Conservation (phyloP, 2,888 invertebrate species). For the Drosophila cracens region DNA sequence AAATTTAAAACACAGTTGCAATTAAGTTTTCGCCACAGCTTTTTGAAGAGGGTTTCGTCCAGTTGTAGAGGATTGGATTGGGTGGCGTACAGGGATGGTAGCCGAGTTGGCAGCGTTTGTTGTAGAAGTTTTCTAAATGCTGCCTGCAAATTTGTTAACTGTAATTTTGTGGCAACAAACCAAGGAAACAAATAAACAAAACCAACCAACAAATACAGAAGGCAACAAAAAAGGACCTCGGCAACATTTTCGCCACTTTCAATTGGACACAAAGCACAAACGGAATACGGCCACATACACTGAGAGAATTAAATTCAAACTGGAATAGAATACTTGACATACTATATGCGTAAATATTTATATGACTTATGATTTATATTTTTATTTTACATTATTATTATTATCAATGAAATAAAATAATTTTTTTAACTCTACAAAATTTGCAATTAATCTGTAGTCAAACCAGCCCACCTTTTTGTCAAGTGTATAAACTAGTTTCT, state of each 20-base stretch:
- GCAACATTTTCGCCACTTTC: slow-evolving; percentile 37
- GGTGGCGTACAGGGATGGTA: background rate
- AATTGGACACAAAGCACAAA: slow-evolving; percentile 37
- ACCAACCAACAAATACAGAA: slow-evolving; percentile 24
- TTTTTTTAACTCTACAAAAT: background rate
- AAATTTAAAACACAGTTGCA: slow-evolving; percentile 34
- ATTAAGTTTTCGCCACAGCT: slow-evolving; percentile 41
- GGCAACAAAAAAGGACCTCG: slow-evolving; percentile 6
- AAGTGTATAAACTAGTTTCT: slow-evolving; percentile 35
- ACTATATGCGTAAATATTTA: background rate
- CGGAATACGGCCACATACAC: slow-evolving; percentile 27
- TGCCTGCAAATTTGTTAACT: slow-evolving; percentile 58
- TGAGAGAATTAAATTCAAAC: slow-evolving; percentile 4
- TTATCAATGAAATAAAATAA: background rate
- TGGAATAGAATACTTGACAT: background rate
- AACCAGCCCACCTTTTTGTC: background rate
- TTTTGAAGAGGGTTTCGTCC: slow-evolving; percentile 2
- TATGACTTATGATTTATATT: background rate
- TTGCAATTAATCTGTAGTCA: background rate
- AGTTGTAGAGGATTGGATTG: background rate
- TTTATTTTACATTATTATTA: too few species aligned
- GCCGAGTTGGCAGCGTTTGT: slow-evolving; percentile 19
- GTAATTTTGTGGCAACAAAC: slow-evolving; percentile 54
- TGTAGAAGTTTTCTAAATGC: slow-evolving; percentile 46
- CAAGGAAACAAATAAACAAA: slow-evolving; percentile 29